A percentile compares a stretch with the other conserved stretches of the same genome.
Conservation (phyloP, 2,888 invertebrate genomes). For the Poecilobothrus nobilitatus region DNA sequence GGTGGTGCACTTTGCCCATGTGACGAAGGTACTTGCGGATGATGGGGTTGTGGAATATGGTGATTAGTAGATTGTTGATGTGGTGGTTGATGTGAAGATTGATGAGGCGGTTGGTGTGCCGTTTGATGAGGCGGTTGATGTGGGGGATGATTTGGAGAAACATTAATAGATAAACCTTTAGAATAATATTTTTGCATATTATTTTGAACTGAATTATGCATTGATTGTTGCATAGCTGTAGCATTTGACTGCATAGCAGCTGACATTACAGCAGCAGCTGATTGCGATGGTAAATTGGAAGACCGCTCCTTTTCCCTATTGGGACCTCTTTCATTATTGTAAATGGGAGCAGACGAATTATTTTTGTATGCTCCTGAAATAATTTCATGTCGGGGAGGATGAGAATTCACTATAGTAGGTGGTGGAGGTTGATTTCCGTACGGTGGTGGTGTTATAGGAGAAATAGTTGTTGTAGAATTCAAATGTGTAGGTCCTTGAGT, state of each 20-base stretch:
- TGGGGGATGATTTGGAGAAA: slow-evolving; percentile 14
- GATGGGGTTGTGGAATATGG: slow-evolving; percentile 31
- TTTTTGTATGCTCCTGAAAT: slow-evolving; percentile 16
- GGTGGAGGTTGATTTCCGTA: slow-evolving; percentile 11
- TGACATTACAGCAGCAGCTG: slow-evolving; percentile 25
- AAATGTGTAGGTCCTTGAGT: slow-evolving; percentile 41
- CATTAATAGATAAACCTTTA: slow-evolving; percentile 21
- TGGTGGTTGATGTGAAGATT: not conserved
- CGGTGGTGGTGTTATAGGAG: slow-evolving; percentile 30
- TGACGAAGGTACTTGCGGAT: slow-evolving; percentile 20
- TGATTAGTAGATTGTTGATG: slow-evolving; percentile 20
- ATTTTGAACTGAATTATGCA: slow-evolving; percentile 15
- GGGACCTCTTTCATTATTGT: not conserved
- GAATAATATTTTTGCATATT: slow-evolving; percentile 22
- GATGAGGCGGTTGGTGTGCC: not conserved
- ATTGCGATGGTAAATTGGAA: slow-evolving; percentile 10
- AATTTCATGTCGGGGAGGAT: slow-evolving; percentile 13
- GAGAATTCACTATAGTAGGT: slow-evolving; percentile 12
- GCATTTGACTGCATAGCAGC: slow-evolving; percentile 23
- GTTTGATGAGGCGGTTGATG: not conserved
- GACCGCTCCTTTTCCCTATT: not conserved
- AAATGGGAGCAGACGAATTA: slow-evolving; percentile 16
- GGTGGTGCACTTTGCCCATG: slow-evolving; percentile 17
- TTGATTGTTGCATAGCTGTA: slow-evolving; percentile 19
- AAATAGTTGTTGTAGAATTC: slow-evolving; percentile 42